Base-by-base conservation (phyloP, 2,797 vertebrate genomes). In the Ispidina picta region DNA sequence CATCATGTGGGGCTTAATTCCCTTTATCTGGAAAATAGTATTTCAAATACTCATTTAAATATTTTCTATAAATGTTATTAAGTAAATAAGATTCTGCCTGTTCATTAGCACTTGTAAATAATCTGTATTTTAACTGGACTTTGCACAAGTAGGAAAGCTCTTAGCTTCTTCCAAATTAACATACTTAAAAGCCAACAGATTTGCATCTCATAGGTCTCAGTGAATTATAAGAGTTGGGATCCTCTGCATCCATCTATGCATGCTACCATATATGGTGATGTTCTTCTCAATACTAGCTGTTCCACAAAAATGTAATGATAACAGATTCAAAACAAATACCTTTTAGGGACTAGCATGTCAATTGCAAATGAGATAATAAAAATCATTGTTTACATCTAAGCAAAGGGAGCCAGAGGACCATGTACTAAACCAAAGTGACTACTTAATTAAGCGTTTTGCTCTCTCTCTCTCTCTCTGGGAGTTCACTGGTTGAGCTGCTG, bases 321-420 rank as follows among this genome's bases (percentile, higher is more conserved):
- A 98, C 98, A 97, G 97, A 98, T 97, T 97, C 98, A 98, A 99
- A 99, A 99, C 98, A 99, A 99, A 98, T 98, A 98, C 99, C 99
- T 98, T 99, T 98, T 99, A 99, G 98, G 99, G 99, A 99, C 99
- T 98, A 98, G 98, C 92, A 96, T 97, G 97, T 97, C 98, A 98
- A 95, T 96, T 96, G 97, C 97, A 93, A 97, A 96, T 69, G 92
- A 82, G 94, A 95, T 93, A 97, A 96, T 96, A 93, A 95, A 97
- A 97, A 79, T 83, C 69, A 83, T 13, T 85, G 92, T 92, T 97
- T 95, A 95, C 54, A 64, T 86, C 76, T 41, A 20, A 63, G 86
- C 2, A 15, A 84, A 20, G 7, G 2, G 3, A 19, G 88, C 79
- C 84, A 62, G 70, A 43, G 48, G 28, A 43, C 16, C 1, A 8